Evolutionary conservation across 2,888 invertebrate genomes (phyloP).

Genomic region (Tupiocoris notatus): DNA sequence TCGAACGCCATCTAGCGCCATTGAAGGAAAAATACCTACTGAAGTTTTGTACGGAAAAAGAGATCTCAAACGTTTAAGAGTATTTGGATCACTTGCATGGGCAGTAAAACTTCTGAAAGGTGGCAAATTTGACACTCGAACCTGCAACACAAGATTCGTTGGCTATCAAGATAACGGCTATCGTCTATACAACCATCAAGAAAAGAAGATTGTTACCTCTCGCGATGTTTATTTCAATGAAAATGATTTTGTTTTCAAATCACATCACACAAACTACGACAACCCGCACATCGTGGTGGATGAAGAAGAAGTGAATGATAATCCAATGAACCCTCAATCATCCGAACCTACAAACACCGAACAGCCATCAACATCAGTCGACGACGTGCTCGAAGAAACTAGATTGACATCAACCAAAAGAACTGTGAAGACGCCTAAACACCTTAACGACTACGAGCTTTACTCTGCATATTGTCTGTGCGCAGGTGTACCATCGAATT

Average conservation of each 20-base stretch:
- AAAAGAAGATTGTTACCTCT: background rate
- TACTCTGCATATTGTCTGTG: constrained; percentile 41
- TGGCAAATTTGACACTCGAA: constrained; percentile 1
- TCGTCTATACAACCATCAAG: background rate
- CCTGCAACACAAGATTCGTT: background rate
- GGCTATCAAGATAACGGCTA: background rate
- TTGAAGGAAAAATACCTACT: constrained; percentile 10
- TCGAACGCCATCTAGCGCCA: background rate
- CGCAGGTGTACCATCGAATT: constrained; percentile 26
- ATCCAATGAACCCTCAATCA: no score
- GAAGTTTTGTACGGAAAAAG: background rate
- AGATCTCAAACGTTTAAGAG: background rate
- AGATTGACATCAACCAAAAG: background rate
- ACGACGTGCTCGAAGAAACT: background rate
- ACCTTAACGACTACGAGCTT: background rate
- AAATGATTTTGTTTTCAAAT: background rate
- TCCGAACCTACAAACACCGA: background rate
- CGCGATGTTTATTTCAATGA: background rate
- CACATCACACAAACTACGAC: no score
- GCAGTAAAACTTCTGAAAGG: constrained; percentile 3
- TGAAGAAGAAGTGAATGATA: no score
- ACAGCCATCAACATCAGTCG: background rate
- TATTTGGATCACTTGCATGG: constrained; percentile 24
- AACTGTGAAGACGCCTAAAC: background rate
- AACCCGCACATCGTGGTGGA: no score